These are phyloP conservation scores for Catagonus wagneri DNA, from an alignment of 2,113 vertebrate genomes.

Conservation along the genomic window DNA sequence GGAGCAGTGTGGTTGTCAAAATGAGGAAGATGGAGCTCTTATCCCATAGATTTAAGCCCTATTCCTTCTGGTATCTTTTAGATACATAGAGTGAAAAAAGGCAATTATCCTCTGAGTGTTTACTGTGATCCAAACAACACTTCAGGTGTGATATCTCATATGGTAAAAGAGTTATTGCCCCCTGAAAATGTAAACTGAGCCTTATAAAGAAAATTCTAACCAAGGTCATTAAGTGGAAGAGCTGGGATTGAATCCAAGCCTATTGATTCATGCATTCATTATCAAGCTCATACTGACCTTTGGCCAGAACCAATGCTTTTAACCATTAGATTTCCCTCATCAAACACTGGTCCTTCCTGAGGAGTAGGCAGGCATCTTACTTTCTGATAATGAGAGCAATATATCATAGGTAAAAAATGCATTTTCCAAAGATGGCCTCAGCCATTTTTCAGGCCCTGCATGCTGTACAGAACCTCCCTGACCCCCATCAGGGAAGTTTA, in stretches of 20 bases:
- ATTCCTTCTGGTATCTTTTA: not conserved
- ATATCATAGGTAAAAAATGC: not conserved
- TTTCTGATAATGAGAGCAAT: conserved; percentile 9
- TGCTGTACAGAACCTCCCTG: not conserved
- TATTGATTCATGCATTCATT: not conserved
- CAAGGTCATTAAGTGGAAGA: not conserved
- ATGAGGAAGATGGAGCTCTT: not conserved
- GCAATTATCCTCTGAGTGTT: not conserved
- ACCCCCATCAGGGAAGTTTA: not conserved
- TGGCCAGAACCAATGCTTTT: not conserved
- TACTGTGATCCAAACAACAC: not conserved
- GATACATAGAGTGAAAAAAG: not conserved
- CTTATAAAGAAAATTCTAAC: not conserved
- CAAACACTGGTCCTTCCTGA: not conserved
- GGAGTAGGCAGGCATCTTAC: not conserved
- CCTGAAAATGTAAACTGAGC: not conserved
- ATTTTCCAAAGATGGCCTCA: not conserved
- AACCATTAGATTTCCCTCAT: not conserved
- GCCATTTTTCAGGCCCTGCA: not conserved
- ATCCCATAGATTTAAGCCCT: not conserved
- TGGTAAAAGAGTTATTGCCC: not conserved
- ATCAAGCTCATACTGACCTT: not conserved
- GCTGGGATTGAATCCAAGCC: not conserved
- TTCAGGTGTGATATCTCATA: not conserved
- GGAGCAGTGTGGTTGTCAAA: not conserved